These are phyloP conservation scores for Trinectes maculatus DNA, from an alignment of 2,113 vertebrate genomes.

Conservation along the genomic window DNA sequence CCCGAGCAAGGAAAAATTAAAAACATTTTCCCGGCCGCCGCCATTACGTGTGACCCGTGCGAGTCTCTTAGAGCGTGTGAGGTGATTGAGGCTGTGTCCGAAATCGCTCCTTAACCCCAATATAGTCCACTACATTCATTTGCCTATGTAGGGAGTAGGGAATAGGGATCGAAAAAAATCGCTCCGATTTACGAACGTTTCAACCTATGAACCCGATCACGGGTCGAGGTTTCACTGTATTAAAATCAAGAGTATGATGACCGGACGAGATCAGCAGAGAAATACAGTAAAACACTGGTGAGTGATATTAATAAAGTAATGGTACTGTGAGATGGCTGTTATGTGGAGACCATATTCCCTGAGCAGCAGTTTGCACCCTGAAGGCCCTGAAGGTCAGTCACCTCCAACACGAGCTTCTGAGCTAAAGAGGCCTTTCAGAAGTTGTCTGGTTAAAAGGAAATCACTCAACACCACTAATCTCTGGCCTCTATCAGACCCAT, in stretches of 20 bases:
- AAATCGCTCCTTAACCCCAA: too few relatives aligned
- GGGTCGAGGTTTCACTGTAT: too few relatives aligned
- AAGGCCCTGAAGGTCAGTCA: slow-evolving; percentile 45
- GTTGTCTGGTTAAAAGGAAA: slow-evolving; percentile 47
- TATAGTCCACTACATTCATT: too few relatives aligned
- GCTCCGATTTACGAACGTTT: too few relatives aligned
- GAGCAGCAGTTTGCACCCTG: slow-evolving; percentile 28
- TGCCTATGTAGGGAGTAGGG: too few relatives aligned
- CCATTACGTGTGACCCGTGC: too few relatives aligned
- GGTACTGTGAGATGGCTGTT: background rate
- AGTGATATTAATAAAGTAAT: slow-evolving; percentile 2
- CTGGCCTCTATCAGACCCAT: slow-evolving; percentile 35
- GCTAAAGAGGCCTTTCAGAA: slow-evolving; percentile 21
- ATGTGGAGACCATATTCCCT: background rate
- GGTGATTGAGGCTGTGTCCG: too few relatives aligned
- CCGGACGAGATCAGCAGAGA: background rate
- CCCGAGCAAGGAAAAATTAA: too few relatives aligned
- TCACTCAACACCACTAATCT: slow-evolving; percentile 33
- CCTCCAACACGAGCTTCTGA: slow-evolving; percentile 12
- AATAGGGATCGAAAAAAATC: too few relatives aligned
- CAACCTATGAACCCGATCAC: too few relatives aligned
- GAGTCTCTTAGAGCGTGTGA: too few relatives aligned
- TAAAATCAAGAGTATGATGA: background rate
- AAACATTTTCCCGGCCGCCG: too few relatives aligned
- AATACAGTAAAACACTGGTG: slow-evolving; percentile 1